These are phyloP conservation scores for Cerastis rubricosa DNA, from an alignment of 2,888 invertebrate genomes.

Conservation along the genomic window DNA sequence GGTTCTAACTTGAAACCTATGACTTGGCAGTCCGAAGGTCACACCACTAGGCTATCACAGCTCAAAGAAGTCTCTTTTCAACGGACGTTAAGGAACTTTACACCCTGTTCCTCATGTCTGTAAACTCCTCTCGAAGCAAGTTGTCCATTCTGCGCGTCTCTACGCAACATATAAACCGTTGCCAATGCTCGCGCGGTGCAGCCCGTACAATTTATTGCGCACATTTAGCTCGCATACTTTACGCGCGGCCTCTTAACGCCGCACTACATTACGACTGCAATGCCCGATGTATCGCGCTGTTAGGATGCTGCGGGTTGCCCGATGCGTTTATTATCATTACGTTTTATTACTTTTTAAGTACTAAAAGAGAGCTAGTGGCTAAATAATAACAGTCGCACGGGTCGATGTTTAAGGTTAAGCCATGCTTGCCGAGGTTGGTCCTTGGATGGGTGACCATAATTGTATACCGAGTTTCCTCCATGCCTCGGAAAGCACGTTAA, in stretches of 20 bases:
- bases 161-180: constrained; percentile 73
- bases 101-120: background rate
- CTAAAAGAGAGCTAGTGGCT: too few relatives aligned
- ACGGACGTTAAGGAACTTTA: background rate
- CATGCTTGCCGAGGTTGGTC: too few relatives aligned
- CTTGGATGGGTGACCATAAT: too few relatives aligned
- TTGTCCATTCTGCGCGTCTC: constrained; percentile 19
- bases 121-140: constrained; percentile 20
- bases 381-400: too few relatives aligned
- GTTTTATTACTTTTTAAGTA: constrained; percentile 29
- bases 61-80: background rate
- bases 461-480: too few relatives aligned
- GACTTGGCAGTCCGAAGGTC: too few relatives aligned
- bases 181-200: constrained; percentile 82
- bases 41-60: too few relatives aligned
- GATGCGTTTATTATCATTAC: constrained; percentile 38
- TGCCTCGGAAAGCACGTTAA: too few relatives aligned
- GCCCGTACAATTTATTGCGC: constrained; percentile 80
- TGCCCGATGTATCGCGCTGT: constrained; percentile 62
- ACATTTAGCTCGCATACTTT: constrained; percentile 86
- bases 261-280: constrained; percentile 78
- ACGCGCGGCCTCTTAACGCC: constrained; percentile 83
- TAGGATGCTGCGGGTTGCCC: constrained; percentile 53
- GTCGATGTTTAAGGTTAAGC: too few relatives aligned
- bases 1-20: too few relatives aligned